Evolutionary conservation across 2,113 vertebrate species (phyloP).

Genomic region (Pangasianodon gigas): DNA sequence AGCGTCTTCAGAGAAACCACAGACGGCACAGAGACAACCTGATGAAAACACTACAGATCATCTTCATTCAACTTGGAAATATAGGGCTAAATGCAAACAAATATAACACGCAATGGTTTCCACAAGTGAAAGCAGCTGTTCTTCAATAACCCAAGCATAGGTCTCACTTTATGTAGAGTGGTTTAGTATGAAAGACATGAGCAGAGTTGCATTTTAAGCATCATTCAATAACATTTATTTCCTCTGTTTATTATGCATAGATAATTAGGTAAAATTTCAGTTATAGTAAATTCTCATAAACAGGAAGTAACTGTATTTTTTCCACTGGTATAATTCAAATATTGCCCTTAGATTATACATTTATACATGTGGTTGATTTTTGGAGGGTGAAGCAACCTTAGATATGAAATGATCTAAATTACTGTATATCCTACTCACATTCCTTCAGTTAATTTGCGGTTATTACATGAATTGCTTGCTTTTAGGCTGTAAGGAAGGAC

Average conservation of each 20-base stretch:
- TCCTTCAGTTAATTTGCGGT: background rate
- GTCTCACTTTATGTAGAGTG: background rate
- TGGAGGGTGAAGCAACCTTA: background rate
- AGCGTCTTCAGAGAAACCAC: conserved; percentile 47
- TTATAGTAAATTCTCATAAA: background rate
- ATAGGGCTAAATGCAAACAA: conserved; percentile 29
- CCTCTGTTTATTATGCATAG: background rate
- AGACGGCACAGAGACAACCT: conserved; percentile 33
- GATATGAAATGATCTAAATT: background rate
- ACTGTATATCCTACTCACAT: background rate
- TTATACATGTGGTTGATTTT: conserved; percentile 6
- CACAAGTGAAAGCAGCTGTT: conserved; percentile 42
- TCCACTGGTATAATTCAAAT: background rate
- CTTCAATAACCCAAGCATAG: background rate
- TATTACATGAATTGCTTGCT: conserved; percentile 11
- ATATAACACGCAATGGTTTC: conserved; percentile 13
- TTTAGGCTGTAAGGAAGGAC: background rate
- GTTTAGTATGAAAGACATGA: background rate
- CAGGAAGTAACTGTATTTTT: background rate
- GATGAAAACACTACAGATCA: conserved; percentile 22
- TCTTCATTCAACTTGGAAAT: conserved; percentile 36
- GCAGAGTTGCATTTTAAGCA: background rate
- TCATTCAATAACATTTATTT: background rate
- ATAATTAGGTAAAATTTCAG: background rate
- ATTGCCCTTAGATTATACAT: conserved; percentile 10